Conservation (phyloP, 2,888 invertebrate genomes). For the Sicus ferrugineus region DNA sequence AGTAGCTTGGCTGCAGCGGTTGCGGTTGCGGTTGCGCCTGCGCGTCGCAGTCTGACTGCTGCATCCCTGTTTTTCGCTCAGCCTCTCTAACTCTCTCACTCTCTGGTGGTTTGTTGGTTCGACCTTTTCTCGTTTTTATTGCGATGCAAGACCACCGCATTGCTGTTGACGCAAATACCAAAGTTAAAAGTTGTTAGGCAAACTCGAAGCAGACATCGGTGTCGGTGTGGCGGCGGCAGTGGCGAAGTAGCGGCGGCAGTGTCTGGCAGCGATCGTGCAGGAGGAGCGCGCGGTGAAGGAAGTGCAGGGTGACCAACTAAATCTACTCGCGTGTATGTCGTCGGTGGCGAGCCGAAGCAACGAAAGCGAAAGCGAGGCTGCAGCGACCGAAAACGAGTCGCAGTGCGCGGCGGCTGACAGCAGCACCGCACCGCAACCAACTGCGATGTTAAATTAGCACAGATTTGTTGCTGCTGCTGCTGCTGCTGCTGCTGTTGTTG, state of each 20-base stretch:
- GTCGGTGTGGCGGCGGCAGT: neutral
- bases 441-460: slow-evolving; percentile 13
- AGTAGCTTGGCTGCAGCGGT: neutral
- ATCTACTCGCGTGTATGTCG: too few species aligned
- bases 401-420: neutral
- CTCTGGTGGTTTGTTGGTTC: too few species aligned
- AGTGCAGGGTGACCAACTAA: too few species aligned
- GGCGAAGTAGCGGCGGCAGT: neutral
- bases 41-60: neutral
- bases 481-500: neutral
- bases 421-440: neutral
- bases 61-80: neutral
- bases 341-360: slow-evolving; percentile 8
- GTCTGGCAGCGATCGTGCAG: neutral
- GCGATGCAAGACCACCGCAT: neutral
- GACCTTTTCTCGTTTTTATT: neutral
- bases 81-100: neutral
- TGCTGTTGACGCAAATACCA: too few species aligned
- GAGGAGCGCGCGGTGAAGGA: too few species aligned
- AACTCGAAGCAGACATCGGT: neutral
- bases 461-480: neutral
- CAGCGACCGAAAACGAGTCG: neutral
- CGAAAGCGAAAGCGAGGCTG: slow-evolving; percentile 28
- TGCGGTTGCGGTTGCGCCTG: neutral
- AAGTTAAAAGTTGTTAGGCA: neutral